phyloP scores from a whole-genome alignment of 2,797 vertebrate genomes.

The Sebastolobus alascanus region DNA sequence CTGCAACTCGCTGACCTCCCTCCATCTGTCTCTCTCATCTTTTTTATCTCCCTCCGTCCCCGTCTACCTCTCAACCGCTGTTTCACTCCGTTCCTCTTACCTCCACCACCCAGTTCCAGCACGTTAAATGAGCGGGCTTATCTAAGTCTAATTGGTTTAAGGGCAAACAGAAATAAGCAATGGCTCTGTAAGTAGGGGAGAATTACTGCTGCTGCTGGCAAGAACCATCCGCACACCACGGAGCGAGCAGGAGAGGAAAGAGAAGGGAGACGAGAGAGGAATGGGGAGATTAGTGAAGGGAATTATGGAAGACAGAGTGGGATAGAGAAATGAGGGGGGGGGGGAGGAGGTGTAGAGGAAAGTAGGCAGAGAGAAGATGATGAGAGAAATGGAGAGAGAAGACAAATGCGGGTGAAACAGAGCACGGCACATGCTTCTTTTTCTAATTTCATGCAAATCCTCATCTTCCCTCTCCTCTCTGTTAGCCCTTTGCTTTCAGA shows the following conservation, averaged over 20 bases:
- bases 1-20: constrained; percentile 60
- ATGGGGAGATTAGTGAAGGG: constrained; percentile 53
- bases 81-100: constrained; percentile 38
- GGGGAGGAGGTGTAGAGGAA: constrained; percentile 1
- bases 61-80: constrained; percentile 44
- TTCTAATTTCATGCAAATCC: constrained; percentile 55
- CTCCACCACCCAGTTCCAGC: constrained; percentile 66
- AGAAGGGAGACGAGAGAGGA: constrained; percentile 36
- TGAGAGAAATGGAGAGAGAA: constrained; percentile 29
- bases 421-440: constrained; percentile 38
- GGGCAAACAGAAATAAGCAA: constrained; percentile 84
- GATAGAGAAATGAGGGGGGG: constrained; percentile 16
- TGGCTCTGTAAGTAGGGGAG: constrained; percentile 74
- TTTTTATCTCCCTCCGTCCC: constrained; percentile 39
- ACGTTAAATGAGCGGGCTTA: constrained; percentile 79
- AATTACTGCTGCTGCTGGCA: constrained; percentile 81
- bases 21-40: constrained; percentile 42
- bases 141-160: constrained; percentile 86
- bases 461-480: constrained; percentile 18
- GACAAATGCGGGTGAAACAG: constrained; percentile 48
- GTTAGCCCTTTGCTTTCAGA: constrained; percentile 24
- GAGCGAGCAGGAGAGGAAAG: constrained; percentile 26
- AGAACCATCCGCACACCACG: constrained; percentile 67
- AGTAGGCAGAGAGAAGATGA: constrained; percentile 30
- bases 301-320: constrained; percentile 47